phyloP scores from a whole-genome alignment of 1,140 invertebrate species.

The Drosophila serrata region DNA sequence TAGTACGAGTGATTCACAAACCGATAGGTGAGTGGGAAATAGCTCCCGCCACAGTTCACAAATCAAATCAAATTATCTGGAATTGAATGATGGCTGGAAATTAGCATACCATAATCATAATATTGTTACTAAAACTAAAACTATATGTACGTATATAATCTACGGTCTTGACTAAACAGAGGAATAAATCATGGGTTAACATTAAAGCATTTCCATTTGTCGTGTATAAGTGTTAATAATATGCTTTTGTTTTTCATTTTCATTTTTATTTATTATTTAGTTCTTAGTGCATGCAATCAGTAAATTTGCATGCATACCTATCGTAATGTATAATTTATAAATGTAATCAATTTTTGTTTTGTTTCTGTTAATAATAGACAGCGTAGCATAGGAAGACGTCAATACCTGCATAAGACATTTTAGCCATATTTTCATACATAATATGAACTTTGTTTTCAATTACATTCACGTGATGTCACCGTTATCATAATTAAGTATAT shows the following conservation, averaged over 20 bases:
- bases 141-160: constrained; percentile 1
- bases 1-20: constrained; percentile 56
- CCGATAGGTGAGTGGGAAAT: constrained; percentile 26
- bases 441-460: constrained; percentile 79
- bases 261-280: constrained; percentile 14
- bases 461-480: constrained; percentile 49
- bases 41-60: constrained; percentile 17
- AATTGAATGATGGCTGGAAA: constrained; percentile 32
- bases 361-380: constrained; percentile 86
- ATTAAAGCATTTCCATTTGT: constrained; percentile 57
- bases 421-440: constrained; percentile 84
- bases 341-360: constrained; percentile 63
- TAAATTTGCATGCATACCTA: constrained; percentile 59
- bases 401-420: constrained; percentile 86
- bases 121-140: constrained; percentile 14
- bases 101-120: constrained; percentile 31
- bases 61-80: constrained; percentile 27
- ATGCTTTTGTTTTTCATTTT: constrained; percentile 13
- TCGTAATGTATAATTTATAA: constrained; percentile 78
- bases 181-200: constrained; percentile 21
- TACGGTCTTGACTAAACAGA: constrained; percentile 17
- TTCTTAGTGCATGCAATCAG: constrained; percentile 46
- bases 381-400: constrained; percentile 86
- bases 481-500: constrained; percentile 45
- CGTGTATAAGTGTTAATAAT: constrained; percentile 40